Base-by-base conservation (phyloP, 2,113 vertebrate species). In the Hiodon alosoides region DNA sequence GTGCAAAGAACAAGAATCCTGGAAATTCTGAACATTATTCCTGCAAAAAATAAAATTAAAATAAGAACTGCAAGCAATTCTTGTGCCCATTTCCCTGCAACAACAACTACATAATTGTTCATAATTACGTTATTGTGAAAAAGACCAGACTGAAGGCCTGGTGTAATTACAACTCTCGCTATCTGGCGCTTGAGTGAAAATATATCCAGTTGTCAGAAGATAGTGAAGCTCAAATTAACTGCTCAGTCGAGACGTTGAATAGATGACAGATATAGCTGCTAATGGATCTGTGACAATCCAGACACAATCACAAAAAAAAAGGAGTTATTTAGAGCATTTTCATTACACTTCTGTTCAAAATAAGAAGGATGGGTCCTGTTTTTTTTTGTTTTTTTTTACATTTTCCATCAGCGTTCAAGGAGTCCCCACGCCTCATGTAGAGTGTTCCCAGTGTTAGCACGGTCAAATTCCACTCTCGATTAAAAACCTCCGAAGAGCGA, bases 181-280 rank as follows among this genome's bases (percentile, higher is more conserved):
- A 50, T 72, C 51, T 62, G 7, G 51, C 78, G 73, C 6, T 69
- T 64, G 50, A 57, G 75, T 54, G 60, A 74, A 80, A 67, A 65
- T 69, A 69, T 77, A 76, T 59, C 73, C 77, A 11, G 74, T 47
- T 83, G 83, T 83, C 83, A 79, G 77, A 74, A 77, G 82, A 65
- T 67, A 79, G 4, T 66, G 13, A 71, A 46, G 81, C 72, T 81
- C 79, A 78, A 72, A 85, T 85, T 80, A 86, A 82, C 80, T 52
- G 81, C 79, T 79, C 83, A 79, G 86, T 89, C 85, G 84, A 77
- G 17, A 83, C 69, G 17, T 17, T 47, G 11, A 7, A 51, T 47
- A 54, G 11, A 7, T 75, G 73, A 51, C 72, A 70, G 72, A 57
- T 50, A 58, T 16, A n/a, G 52, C 53, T 75, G n/a, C 13, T 46